phyloP scores from a whole-genome alignment of 2,113 vertebrate species.

The Gymnorhina tibicen region DNA sequence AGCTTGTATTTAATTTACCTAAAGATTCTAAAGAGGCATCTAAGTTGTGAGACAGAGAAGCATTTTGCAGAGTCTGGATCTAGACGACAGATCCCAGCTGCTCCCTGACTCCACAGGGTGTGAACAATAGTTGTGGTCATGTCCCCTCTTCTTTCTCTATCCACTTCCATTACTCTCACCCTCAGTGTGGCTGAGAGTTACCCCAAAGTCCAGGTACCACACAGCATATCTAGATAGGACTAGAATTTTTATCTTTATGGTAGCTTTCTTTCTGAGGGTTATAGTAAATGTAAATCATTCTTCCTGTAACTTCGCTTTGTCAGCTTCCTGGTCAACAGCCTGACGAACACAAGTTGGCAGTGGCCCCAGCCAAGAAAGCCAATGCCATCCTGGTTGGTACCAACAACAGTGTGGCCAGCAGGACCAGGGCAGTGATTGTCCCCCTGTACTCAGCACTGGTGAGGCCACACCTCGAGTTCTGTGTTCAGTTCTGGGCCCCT shows the following conservation, averaged over 20 bases:
- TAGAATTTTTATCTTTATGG: neutral
- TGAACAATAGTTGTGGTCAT: neutral
- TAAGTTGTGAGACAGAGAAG: neutral
- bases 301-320: neutral
- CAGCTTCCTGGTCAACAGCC: neutral
- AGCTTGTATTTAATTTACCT: neutral
- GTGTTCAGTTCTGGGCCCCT: neutral
- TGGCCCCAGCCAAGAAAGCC: neutral
- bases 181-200: neutral
- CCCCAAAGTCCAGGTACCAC: neutral
- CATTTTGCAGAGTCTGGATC: neutral
- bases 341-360: neutral
- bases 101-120: neutral
- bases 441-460: neutral
- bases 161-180: neutral
- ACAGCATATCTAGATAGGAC: neutral
- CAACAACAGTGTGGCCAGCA: neutral
- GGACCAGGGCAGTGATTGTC: neutral
- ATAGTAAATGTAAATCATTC: neutral
- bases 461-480: neutral
- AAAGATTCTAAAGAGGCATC: neutral
- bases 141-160: neutral
- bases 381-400: neutral
- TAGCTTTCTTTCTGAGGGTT: neutral
- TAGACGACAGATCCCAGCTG: neutral